A percentile compares a stretch with the other conserved stretches of the same genome.
These are phyloP conservation scores for Oncorhynchus mykiss DNA, from an alignment of 2,113 vertebrate species.

Conservation along the genomic window DNA sequence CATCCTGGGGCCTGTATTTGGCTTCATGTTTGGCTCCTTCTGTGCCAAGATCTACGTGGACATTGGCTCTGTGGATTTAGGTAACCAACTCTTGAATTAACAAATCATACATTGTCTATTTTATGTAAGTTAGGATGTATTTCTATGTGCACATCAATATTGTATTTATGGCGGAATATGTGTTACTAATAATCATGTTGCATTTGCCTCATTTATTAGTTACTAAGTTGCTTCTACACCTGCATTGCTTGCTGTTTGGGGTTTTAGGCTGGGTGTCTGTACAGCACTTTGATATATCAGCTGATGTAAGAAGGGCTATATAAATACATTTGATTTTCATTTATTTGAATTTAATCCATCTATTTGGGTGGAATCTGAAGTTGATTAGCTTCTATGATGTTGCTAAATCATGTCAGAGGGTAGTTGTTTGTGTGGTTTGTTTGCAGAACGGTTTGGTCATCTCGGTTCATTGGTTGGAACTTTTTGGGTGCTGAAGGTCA, in stretches of 20 bases:
- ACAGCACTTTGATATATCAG: too few species aligned
- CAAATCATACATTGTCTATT: not conserved
- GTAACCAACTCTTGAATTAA: constrained; percentile 67
- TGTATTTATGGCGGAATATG: not conserved
- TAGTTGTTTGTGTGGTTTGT: constrained; percentile 4
- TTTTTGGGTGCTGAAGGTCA: constrained; percentile 4
- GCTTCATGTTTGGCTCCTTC: constrained; percentile 89
- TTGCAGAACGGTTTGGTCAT: not conserved
- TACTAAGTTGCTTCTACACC: not conserved
- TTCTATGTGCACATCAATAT: not conserved
- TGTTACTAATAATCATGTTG: not conserved
- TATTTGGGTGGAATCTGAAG: not conserved
- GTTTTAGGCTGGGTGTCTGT: too few species aligned
- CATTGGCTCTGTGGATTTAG: constrained; percentile 86
- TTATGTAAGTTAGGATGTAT: not conserved
- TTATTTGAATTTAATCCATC: not conserved
- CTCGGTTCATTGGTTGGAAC: not conserved
- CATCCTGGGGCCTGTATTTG: constrained; percentile 91
- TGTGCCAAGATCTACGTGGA: constrained; percentile 93
- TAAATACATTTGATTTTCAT: too few species aligned
- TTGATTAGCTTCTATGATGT: not conserved
- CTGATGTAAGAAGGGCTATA: too few species aligned
- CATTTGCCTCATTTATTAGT: not conserved
- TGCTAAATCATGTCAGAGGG: constrained; percentile 9
- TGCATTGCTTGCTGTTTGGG: too few species aligned